Conservation (phyloP, 2,888 invertebrate species). For the Rhogogaster chlorosoma region DNA sequence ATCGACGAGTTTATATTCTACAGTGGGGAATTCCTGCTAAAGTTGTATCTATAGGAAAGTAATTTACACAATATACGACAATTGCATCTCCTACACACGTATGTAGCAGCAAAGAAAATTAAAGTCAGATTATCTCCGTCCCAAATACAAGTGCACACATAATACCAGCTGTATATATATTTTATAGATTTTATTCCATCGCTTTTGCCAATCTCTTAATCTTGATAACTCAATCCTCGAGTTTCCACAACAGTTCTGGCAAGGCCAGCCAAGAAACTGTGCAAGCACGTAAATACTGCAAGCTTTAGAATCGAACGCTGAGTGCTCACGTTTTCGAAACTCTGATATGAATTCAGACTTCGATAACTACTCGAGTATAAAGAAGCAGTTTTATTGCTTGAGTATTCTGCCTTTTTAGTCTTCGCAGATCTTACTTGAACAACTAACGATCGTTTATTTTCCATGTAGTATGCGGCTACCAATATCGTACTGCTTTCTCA, state of each 20-base stretch:
- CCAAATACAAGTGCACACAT: neutral
- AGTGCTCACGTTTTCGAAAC: neutral
- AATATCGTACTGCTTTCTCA: neutral
- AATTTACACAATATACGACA: neutral
- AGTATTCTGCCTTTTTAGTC: neutral
- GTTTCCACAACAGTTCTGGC: neutral
- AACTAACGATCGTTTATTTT: neutral
- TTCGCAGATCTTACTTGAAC: neutral
- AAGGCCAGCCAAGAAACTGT: neutral
- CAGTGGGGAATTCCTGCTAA: neutral
- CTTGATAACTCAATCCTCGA: slow-evolving; percentile 26
- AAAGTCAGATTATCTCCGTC: neutral
- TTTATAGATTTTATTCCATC: neutral
- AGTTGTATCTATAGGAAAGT: neutral
- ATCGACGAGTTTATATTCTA: neutral
- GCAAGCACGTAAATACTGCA: neutral
- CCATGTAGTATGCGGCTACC: neutral
- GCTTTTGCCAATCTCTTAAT: slow-evolving; percentile 1
- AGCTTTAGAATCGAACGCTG: neutral
- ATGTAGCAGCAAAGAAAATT: neutral
- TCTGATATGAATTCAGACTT: neutral
- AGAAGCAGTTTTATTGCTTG: neutral
- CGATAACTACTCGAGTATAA: slow-evolving; percentile 27
- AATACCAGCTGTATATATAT: neutral
- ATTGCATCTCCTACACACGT: neutral